These are phyloP conservation scores for Coelopa frigida DNA, from an alignment of 1,140 invertebrate species.

Conservation along the genomic window DNA sequence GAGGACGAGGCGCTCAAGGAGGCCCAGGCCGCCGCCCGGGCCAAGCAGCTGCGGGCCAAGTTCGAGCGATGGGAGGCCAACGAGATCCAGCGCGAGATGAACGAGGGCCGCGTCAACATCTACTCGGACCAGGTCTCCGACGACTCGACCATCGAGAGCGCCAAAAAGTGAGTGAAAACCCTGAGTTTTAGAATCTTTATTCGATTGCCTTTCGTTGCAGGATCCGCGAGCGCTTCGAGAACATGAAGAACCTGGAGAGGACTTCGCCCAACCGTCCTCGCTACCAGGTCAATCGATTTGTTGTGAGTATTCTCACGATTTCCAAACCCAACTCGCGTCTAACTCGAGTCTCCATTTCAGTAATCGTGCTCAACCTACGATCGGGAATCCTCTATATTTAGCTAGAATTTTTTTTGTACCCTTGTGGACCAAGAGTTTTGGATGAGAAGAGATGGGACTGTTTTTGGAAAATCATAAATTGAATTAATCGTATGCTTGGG, in stretches of 20 bases:
- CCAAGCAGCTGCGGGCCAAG: slow-evolving; percentile 78
- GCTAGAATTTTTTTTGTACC: too few relatives aligned
- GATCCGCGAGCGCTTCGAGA: slow-evolving; percentile 77
- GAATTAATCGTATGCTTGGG: too few relatives aligned
- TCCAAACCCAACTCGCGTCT: too few relatives aligned
- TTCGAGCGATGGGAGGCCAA: slow-evolving; percentile 85
- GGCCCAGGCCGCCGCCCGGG: slow-evolving; percentile 70
- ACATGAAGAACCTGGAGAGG: slow-evolving; percentile 54
- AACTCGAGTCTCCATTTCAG: too few relatives aligned
- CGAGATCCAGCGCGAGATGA: slow-evolving; percentile 52
- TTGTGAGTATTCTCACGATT: too few relatives aligned
- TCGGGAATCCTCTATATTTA: too few relatives aligned
- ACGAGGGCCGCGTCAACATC: slow-evolving; percentile 33
- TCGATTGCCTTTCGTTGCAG: slow-evolving; percentile 41
- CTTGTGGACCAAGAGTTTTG: too few relatives aligned
- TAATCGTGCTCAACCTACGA: too few relatives aligned
- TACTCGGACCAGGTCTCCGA: slow-evolving; percentile 51
- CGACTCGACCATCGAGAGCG: slow-evolving; percentile 63
- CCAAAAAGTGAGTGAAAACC: slow-evolving; percentile 53
- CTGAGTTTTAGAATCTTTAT: slow-evolving; percentile 16
- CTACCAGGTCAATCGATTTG: slow-evolving; percentile 76
- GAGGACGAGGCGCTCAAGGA: slow-evolving; percentile 22
- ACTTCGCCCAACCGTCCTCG: slow-evolving; percentile 47
- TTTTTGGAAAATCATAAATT: too few relatives aligned
- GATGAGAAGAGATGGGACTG: too few relatives aligned